Base-by-base conservation (phyloP, 2,797 vertebrate genomes). In the Sciaenops ocellatus region DNA sequence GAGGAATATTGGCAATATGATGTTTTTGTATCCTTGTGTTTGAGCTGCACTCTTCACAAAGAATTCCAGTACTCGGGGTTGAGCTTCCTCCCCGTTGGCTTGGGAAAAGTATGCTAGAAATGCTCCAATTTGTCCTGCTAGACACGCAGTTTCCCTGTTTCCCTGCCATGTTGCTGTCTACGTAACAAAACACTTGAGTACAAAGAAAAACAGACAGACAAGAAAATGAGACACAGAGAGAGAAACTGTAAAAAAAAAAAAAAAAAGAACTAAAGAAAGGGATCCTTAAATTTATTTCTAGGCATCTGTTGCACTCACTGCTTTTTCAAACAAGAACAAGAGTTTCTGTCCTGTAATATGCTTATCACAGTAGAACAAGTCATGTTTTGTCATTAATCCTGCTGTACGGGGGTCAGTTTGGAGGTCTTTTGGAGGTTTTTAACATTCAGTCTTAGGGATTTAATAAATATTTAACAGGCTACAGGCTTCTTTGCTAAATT, bases 101-200 rank as follows among this genome's bases (percentile, higher is more conserved):
- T 30, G 6, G 48, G 52, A 42, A 79, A 87, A 79, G 22, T 78
- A 72, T 86, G 69, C 55, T 73, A 64, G 79, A 90, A 77, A 88
- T 78, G 67, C 42, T 76, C 28, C 68, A 61, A 83, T 85, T 78
- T 83, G 46, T 85, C 60, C 73, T 66, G 42, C 38, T 76, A 52
- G 56, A 79, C 60, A 28, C 55, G 30, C 41, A 5, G 74, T 64
- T 76, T 73, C 44, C 11, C 41, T 5, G 74, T 64, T 74, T 73
- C 41, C 11, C 63, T 69, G 69, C 57, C 57, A 63, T 54, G 61
- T 55, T 70, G 59, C 69, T 63, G 34, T 74, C 70, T 38, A 46
- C 11, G 24, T 73, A 56, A 78, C 79, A 82, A 78, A 80, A 72
- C 70, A 77, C 41, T 38, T 9, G 26, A 79, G 30, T 22, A 61